These are phyloP conservation scores for Microchirus variegatus DNA, from an alignment of 2,797 vertebrate species.

Conservation along the genomic window DNA sequence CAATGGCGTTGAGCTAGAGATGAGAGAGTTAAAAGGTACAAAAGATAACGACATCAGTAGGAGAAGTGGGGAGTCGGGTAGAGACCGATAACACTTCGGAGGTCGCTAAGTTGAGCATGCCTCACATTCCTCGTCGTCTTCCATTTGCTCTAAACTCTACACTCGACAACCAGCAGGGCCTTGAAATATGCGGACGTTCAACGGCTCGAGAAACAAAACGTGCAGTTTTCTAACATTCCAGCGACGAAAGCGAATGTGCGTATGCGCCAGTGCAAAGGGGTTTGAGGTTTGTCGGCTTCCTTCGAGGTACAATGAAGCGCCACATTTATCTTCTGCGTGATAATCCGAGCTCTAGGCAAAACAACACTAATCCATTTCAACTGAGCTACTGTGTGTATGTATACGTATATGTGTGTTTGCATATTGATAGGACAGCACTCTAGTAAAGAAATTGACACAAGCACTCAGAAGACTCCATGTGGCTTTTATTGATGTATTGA, in stretches of 20 bases:
- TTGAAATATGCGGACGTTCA: conserved; percentile 15
- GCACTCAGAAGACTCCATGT: conserved; percentile 49
- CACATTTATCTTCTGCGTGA: conserved; percentile 3
- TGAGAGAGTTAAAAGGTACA: not conserved
- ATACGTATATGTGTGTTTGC: not conserved
- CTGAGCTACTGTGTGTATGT: not conserved
- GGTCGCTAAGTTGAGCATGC: conserved; percentile 63
- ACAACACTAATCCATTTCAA: conserved; percentile 17
- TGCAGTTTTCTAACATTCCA: conserved; percentile 6
- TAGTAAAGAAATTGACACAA: conserved; percentile 55
- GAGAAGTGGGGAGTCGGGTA: conserved; percentile 33
- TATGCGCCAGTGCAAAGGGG: not conserved
- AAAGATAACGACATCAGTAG: conserved; percentile 21
- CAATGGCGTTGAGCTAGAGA: conserved; percentile 10
- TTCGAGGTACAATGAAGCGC: conserved; percentile 12
- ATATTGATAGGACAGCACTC: conserved; percentile 46
- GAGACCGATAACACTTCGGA: conserved; percentile 46
- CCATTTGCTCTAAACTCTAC: conserved; percentile 40
- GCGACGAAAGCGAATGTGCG: no score
- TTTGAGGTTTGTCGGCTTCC: not conserved
- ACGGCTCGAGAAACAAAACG: conserved; percentile 3
- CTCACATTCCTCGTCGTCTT: conserved; percentile 61
- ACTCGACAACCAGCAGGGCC: conserved; percentile 32
- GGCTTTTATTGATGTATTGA: conserved; percentile 65
- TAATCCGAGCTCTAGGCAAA: not conserved